Conservation (phyloP, 2,797 vertebrate genomes). For the Lacerta viridis region DNA sequence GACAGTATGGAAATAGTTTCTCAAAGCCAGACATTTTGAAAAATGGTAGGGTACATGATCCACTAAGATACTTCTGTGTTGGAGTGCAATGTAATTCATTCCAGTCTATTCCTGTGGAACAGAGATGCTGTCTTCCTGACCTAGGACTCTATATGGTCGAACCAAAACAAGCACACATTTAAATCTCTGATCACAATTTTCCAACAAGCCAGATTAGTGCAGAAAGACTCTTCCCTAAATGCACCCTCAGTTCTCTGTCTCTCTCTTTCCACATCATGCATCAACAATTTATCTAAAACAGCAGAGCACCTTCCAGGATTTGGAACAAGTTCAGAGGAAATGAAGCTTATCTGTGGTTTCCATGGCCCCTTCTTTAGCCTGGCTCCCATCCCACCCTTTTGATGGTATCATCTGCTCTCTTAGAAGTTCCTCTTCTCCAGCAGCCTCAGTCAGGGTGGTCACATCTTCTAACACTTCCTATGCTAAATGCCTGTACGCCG, state of each 20-base stretch:
- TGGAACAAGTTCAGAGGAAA: conserved; percentile 63
- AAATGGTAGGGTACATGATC: neutral
- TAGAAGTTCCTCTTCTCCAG: conserved; percentile 12
- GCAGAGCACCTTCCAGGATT: conserved; percentile 21
- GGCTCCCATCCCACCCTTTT: neutral
- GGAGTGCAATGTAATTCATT: neutral
- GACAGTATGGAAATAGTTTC: neutral
- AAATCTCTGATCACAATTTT: neutral
- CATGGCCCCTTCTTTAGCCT: conserved; percentile 53
- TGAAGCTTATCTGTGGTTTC: conserved; percentile 13
- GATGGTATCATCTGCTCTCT: conserved; percentile 8
- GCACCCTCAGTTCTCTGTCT: neutral
- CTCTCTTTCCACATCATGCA: conserved; percentile 64
- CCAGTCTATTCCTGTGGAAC: neutral
- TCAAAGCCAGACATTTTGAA: neutral
- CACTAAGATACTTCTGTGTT: neutral
- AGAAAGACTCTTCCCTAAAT: neutral
- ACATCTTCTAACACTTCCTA: conserved; percentile 17
- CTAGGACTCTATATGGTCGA: neutral
- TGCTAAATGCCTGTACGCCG: neutral
- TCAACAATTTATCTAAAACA: conserved; percentile 64
- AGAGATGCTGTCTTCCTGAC: neutral
- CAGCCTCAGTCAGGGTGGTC: neutral
- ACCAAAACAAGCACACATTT: neutral
- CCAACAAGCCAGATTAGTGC: conserved; percentile 9